Evolutionary conservation across 2,113 vertebrate genomes (phyloP).

Genomic region (Castor canadensis): DNA sequence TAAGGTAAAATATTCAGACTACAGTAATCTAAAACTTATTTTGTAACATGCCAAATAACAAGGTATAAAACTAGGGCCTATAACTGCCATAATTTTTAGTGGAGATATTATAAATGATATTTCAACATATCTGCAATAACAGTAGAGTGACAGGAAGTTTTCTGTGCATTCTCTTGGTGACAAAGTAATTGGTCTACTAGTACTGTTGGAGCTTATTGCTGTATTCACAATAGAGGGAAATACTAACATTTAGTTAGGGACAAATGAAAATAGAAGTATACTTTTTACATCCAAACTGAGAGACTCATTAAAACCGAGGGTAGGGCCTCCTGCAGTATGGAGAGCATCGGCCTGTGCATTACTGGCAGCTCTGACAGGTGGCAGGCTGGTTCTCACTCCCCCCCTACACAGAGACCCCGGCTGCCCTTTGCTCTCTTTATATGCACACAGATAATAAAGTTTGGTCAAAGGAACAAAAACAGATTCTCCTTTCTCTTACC

Average conservation of each 20-base stretch:
- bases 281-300: background rate
- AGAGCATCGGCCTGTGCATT: background rate
- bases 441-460: background rate
- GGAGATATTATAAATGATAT: background rate
- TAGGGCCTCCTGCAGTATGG: background rate
- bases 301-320: background rate
- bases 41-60: background rate
- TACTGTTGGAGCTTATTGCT: background rate
- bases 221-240: background rate
- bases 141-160: background rate
- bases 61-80: background rate
- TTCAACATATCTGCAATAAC: background rate
- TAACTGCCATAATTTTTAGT: background rate
- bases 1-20: background rate
- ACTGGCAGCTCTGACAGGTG: background rate
- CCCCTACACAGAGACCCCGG: accelerated
- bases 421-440: background rate
- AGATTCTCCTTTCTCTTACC: constrained; percentile 69
- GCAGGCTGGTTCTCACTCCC: background rate
- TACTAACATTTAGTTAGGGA: background rate
- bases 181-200: background rate
- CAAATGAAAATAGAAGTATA: background rate
- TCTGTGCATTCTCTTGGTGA: background rate
- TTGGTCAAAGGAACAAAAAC: background rate
- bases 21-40: background rate